A percentile compares a stretch with the other conserved stretches of the same genome.
These are phyloP conservation scores for cattle (Bos taurus) DNA, from an alignment of 2,113 vertebrate genomes.

Conservation along the genomic window ARS-UCD2.0 NC_037337.1:94104001-94104500, in stretches of 20 bases:
- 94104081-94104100: neutral
- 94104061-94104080: neutral
- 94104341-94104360: slow-evolving; percentile 71
- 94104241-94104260: slow-evolving; percentile 60
- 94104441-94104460: slow-evolving; percentile 50
- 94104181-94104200: neutral
- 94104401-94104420: slow-evolving; percentile 81
- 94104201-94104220: neutral
- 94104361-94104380: slow-evolving; percentile 76
- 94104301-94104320: slow-evolving; percentile 77
- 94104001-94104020: neutral
- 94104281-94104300: slow-evolving; percentile 64
- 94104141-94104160: neutral
- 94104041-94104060: neutral
- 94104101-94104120: neutral
- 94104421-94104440: slow-evolving; percentile 62
- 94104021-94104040: neutral
- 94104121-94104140: neutral
- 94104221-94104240: slow-evolving; percentile 25
- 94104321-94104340: slow-evolving; percentile 72
- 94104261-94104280: slow-evolving; percentile 35
- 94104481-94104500: slow-evolving; percentile 16
- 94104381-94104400: slow-evolving; percentile 76
- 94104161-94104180: neutral
- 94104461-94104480: slow-evolving; percentile 44